phyloP scores from a whole-genome alignment of 1,140 invertebrate genomes.

The Akabosia matsudoensis region DNA sequence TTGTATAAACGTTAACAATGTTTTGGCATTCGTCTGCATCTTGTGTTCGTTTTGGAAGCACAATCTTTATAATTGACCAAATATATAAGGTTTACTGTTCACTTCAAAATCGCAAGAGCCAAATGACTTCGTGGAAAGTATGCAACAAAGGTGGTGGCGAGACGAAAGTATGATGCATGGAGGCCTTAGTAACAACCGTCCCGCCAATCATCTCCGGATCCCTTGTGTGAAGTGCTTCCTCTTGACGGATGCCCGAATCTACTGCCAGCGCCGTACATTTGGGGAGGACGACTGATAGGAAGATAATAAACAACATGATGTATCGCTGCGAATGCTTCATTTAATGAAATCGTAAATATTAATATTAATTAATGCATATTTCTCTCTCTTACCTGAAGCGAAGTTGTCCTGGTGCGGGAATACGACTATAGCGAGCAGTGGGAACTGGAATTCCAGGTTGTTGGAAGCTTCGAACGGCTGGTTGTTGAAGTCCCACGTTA shows the following conservation, averaged over 20 bases:
- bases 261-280: background rate
- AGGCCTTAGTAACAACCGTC: background rate
- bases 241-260: background rate
- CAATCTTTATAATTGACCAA: background rate
- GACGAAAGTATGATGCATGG: background rate
- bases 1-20: too few species aligned
- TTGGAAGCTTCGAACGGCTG: too few species aligned
- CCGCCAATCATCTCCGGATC: background rate
- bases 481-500: background rate
- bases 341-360: background rate
- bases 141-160: background rate
- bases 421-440: background rate
- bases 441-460: conserved; percentile 6
- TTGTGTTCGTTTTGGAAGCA: background rate
- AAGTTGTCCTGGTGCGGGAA: background rate
- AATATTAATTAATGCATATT: too few species aligned
- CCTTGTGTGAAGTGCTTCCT: background rate
- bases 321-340: background rate
- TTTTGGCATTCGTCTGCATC: background rate
- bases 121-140: too few species aligned
- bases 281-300: background rate
- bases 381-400: conserved; percentile 16
- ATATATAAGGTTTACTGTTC: background rate
- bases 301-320: background rate
- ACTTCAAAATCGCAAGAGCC: background rate